phyloP scores from a whole-genome alignment of 2,113 vertebrate species.

The Probosciger aterrimus region DNA sequence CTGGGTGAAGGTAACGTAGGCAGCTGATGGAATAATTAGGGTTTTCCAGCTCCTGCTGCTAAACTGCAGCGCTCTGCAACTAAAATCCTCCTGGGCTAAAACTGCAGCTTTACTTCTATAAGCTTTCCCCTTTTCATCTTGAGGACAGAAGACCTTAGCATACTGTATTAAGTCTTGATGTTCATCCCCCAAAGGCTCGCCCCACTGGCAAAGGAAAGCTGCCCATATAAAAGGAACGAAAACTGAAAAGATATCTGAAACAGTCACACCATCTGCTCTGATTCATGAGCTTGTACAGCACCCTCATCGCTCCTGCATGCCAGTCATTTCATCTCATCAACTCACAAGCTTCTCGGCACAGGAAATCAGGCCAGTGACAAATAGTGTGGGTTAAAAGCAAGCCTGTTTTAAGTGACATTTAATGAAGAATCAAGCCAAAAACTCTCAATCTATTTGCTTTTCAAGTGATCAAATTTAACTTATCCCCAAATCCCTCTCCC shows the following conservation, averaged over 20 bases:
- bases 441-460: background rate
- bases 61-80: background rate
- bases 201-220: slow-evolving; percentile 25
- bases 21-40: background rate
- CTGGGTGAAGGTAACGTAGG: background rate
- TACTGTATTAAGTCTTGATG: background rate
- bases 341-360: background rate
- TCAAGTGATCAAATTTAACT: slow-evolving; percentile 4
- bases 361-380: slow-evolving; percentile 17
- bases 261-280: slow-evolving; percentile 55
- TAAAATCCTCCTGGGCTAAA: slow-evolving; percentile 27
- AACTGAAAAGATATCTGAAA: slow-evolving; percentile 13
- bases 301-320: background rate
- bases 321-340: slow-evolving; percentile 38
- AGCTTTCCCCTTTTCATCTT: slow-evolving; percentile 14
- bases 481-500: background rate
- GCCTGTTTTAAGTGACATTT: slow-evolving; percentile 7
- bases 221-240: background rate
- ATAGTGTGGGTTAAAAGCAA: background rate
- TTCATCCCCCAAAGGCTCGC: background rate
- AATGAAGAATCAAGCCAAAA: background rate
- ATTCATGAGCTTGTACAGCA: slow-evolving; percentile 30
- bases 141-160: background rate
- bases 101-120: slow-evolving; percentile 14
- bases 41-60: background rate